phyloP scores from a whole-genome alignment of 1,140 invertebrate genomes.

The Drosophila ogumai region DNA sequence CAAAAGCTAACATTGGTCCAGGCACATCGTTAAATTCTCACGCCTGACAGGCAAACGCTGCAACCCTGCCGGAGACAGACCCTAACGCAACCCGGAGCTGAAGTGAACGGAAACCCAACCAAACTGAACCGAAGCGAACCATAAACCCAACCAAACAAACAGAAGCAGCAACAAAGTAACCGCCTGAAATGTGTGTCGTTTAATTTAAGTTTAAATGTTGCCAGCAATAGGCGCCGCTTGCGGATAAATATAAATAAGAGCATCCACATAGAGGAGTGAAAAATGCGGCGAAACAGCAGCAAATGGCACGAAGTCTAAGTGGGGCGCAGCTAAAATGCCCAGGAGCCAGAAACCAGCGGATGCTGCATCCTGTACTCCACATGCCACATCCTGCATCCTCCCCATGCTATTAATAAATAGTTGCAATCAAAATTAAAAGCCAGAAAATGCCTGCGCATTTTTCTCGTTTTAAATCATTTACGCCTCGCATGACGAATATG shows the following conservation, averaged over 20 bases:
- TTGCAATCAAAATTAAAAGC: conserved; percentile 77
- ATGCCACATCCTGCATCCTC: conserved; percentile 23
- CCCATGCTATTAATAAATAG: conserved; percentile 70
- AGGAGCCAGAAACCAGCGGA: conserved; percentile 12
- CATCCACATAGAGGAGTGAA: conserved; percentile 13
- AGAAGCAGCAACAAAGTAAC: conserved; percentile 11
- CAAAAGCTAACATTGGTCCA: conserved; percentile 35
- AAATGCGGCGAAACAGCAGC: conserved; percentile 34
- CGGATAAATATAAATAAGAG: conserved; percentile 36
- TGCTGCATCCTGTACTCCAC: conserved; percentile 5
- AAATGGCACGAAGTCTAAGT: conserved; percentile 63
- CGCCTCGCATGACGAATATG: conserved; percentile 53
- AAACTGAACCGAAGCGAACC: conserved; percentile 1
- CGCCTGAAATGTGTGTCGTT: conserved; percentile 55
- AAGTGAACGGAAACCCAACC: conserved; percentile 10
- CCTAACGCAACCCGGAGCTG: conserved; percentile 24
- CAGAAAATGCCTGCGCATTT: conserved; percentile 52
- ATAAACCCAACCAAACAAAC: conserved; percentile 24
- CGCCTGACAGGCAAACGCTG: conserved; percentile 55
- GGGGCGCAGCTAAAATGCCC: conserved; percentile 53
- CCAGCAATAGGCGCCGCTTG: conserved; percentile 10
- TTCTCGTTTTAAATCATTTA: conserved; percentile 66
- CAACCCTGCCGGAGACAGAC: conserved; percentile 53
- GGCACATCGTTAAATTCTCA: conserved; percentile 75
- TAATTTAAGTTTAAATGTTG: conserved; percentile 59